These are phyloP conservation scores for Sebastes trivittatus DNA, from an alignment of 2,797 vertebrate genomes.

Conservation along the genomic window DNA sequence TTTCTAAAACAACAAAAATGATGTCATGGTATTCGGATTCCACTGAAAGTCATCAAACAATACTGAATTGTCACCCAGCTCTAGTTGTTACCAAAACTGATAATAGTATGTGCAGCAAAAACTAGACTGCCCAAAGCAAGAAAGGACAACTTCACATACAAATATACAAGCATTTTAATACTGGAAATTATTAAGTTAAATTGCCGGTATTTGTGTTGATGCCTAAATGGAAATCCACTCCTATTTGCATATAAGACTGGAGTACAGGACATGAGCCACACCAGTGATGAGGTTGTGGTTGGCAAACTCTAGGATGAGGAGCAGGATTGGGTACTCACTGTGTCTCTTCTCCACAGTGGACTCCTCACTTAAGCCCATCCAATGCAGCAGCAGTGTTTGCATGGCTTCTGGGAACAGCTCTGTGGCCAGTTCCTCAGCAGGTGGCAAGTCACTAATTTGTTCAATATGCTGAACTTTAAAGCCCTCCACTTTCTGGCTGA, in stretches of 20 bases:
- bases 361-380: constrained; percentile 86
- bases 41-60: background rate
- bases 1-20: background rate
- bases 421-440: constrained; percentile 82
- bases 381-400: constrained; percentile 83
- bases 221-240: background rate
- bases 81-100: background rate
- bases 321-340: constrained; percentile 86
- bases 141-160: background rate
- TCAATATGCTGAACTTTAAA: constrained; percentile 87
- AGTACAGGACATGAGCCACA: constrained; percentile 88
- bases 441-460: constrained; percentile 84
- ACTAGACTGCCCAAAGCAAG: background rate
- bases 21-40: background rate
- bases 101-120: background rate
- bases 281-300: constrained; percentile 90
- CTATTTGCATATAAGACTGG: constrained; percentile 86
- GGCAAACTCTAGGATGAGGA: constrained; percentile 87
- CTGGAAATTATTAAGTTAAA: background rate
- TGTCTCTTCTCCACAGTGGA: constrained; percentile 79
- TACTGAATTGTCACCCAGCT: background rate
- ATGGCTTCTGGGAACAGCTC: constrained; percentile 87
- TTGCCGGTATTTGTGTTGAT: background rate
- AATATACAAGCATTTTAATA: background rate
- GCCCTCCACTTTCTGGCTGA: constrained; percentile 84